These are phyloP conservation scores for Notechis scutatus DNA, from an alignment of 2,113 vertebrate species.

Conservation along the genomic window DNA sequence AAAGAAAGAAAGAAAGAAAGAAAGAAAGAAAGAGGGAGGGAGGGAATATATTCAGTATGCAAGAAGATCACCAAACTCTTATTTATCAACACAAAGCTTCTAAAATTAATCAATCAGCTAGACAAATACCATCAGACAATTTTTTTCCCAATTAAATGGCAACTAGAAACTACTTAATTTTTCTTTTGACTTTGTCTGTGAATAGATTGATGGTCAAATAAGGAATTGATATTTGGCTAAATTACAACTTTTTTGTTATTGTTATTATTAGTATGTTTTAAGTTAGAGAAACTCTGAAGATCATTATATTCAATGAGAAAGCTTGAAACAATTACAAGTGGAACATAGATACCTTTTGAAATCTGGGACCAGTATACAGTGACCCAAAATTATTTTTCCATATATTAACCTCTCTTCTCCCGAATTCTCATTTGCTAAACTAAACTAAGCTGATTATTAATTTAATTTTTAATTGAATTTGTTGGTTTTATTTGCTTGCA, in stretches of 20 bases:
- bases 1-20: neutral
- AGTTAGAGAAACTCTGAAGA: neutral
- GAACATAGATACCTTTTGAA: neutral
- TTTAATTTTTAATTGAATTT: neutral
- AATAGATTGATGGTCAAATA: neutral
- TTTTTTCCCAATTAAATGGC: neutral
- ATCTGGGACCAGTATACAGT: neutral
- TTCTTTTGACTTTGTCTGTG: neutral
- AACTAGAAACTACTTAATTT: neutral
- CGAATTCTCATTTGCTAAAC: neutral
- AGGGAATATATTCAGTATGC: neutral
- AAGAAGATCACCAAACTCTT: neutral
- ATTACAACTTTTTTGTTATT: neutral
- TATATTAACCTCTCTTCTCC: neutral
- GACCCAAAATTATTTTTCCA: neutral
- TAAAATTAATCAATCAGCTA: neutral
- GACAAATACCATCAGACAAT: neutral
- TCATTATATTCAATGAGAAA: neutral
- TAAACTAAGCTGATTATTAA: neutral
- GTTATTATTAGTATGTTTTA: neutral
- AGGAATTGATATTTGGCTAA: neutral
- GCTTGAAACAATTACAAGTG: neutral
- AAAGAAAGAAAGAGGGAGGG: neutral
- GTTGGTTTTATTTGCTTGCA: neutral
- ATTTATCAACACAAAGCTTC: neutral